Evolutionary conservation across 2,113 vertebrate species (phyloP).

Genomic region (Turdus rufiventris): DNA sequence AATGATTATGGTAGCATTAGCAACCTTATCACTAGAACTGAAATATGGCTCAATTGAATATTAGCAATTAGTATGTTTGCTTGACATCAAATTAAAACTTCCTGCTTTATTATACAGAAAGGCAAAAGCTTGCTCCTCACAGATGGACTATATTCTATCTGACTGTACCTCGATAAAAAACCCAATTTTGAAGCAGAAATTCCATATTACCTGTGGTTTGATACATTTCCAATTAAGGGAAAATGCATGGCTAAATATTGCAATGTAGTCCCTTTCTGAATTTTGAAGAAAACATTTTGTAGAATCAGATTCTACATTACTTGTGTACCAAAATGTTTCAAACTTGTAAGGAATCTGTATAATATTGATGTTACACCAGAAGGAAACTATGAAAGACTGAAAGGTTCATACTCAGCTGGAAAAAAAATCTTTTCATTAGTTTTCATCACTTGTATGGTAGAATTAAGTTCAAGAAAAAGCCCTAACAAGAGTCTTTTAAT

Average conservation of each 20-base stretch:
- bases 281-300: neutral
- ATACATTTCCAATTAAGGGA: neutral
- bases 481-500: neutral
- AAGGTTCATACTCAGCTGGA: neutral
- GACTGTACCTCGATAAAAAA: neutral
- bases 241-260: neutral
- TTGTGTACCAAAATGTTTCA: neutral
- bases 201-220: neutral
- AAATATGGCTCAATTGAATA: neutral
- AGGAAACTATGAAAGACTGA: neutral
- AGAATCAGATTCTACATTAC: neutral
- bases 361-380: neutral
- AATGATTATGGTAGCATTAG: slow-evolving; percentile 2
- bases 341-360: neutral
- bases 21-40: slow-evolving; percentile 18
- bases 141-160: neutral
- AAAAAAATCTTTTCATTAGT: neutral
- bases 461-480: neutral
- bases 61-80: neutral
- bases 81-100: neutral
- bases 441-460: neutral
- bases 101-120: neutral
- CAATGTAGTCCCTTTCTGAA: neutral
- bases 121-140: neutral
- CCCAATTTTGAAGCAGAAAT: neutral